phyloP scores from a whole-genome alignment of 2,888 invertebrate species.

The Aspidiotus rigidus region DNA sequence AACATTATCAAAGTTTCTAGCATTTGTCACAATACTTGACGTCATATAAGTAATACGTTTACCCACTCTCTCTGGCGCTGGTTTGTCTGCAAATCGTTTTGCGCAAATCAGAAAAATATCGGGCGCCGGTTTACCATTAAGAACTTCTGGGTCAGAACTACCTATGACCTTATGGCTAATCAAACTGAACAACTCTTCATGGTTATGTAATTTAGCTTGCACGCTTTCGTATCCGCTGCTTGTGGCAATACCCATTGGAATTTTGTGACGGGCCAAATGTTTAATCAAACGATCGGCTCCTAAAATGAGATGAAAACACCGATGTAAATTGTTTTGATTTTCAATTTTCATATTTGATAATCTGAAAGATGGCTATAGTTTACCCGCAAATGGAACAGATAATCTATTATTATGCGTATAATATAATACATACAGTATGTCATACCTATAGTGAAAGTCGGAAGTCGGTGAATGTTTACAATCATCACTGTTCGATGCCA shows the following conservation, averaged over 20 bases:
- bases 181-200: slow-evolving; percentile 56
- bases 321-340: no score
- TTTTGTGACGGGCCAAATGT: slow-evolving; percentile 61
- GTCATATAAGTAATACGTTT: no score
- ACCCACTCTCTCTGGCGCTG: slow-evolving; percentile 51
- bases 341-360: background rate
- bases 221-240: slow-evolving; percentile 68
- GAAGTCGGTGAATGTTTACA: no score
- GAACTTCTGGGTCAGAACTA: slow-evolving; percentile 73
- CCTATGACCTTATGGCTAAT: slow-evolving; percentile 73
- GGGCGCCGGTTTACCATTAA: slow-evolving; percentile 77
- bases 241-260: slow-evolving; percentile 81
- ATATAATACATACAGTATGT: no score
- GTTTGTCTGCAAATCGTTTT: slow-evolving; percentile 58
- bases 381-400: background rate
- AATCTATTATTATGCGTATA: background rate
- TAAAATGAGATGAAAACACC: no score
- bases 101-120: slow-evolving; percentile 77
- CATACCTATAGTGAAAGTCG: no score
- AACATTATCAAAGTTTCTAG: no score
- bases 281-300: slow-evolving; percentile 70
- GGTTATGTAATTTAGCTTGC: slow-evolving; percentile 56
- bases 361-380: background rate
- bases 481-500: no score
- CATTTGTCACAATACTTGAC: no score